Evolutionary conservation across 1,140 invertebrate species (phyloP).

Genomic region (Eumeta japonica): DNA sequence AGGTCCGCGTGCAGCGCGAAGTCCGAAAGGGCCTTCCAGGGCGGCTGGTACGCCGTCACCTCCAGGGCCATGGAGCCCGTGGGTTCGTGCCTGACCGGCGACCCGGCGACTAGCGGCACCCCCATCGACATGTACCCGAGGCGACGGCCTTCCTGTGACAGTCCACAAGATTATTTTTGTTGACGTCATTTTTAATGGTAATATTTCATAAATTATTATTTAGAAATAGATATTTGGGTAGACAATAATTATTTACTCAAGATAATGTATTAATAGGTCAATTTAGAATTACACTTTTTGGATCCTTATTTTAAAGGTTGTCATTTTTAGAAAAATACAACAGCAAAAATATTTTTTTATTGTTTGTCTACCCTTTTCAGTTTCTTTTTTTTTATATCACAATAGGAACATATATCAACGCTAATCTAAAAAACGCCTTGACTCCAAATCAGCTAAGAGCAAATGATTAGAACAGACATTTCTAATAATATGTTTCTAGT

Average conservation of each 20-base stretch:
- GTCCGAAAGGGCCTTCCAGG: conserved; percentile 94
- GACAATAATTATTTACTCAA: background rate
- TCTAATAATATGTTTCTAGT: too few species aligned
- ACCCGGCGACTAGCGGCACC: conserved; percentile 94
- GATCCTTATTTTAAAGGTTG: too few species aligned
- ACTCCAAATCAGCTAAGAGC: too few species aligned
- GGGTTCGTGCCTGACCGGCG: conserved; percentile 90
- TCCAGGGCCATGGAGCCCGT: conserved; percentile 75
- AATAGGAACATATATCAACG: too few species aligned
- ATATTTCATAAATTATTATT: background rate
- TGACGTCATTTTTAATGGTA: background rate
- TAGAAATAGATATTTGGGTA: background rate
- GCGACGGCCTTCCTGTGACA: conserved; percentile 79
- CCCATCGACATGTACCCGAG: conserved; percentile 93
- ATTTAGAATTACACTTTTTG: too few species aligned
- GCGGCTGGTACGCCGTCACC: conserved; percentile 94
- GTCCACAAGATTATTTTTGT: background rate
- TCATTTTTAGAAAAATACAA: too few species aligned
- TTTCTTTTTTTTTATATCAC: too few species aligned
- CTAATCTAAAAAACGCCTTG: too few species aligned
- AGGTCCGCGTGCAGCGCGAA: conserved; percentile 93
- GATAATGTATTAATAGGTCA: too few species aligned
- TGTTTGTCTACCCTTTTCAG: too few species aligned
- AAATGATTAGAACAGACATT: too few species aligned
- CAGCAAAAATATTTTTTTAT: too few species aligned